Evolutionary conservation across 2,797 vertebrate species (phyloP).

Genomic region (Hybognathus amarus): DNA sequence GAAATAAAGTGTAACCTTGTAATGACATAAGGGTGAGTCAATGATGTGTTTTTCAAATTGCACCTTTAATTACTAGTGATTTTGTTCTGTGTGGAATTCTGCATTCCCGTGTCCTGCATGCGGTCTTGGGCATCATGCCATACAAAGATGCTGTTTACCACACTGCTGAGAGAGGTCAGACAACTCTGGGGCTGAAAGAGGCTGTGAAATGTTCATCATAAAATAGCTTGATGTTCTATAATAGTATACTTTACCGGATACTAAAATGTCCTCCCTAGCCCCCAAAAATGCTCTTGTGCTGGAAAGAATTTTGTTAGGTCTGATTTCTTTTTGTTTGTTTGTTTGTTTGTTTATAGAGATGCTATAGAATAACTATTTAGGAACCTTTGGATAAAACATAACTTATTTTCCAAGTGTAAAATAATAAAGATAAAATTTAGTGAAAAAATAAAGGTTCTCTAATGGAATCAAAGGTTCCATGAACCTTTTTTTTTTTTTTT

Average conservation of each 20-base stretch:
- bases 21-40: neutral
- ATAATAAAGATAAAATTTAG: too few species aligned
- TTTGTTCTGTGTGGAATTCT: neutral
- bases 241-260: neutral
- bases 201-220: constrained; percentile 68
- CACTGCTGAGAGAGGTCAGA: constrained; percentile 65
- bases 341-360: neutral
- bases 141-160: constrained; percentile 55
- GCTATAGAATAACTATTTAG: too few species aligned
- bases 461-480: neutral
- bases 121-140: constrained; percentile 59
- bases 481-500: too few species aligned
- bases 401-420: too few species aligned
- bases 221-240: constrained; percentile 1
- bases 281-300: too few species aligned
- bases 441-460: neutral
- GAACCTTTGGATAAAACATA: neutral
- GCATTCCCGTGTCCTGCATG: constrained; percentile 21
- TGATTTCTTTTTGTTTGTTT: neutral
- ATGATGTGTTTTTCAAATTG: too few species aligned
- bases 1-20: neutral
- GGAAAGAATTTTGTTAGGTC: neutral
- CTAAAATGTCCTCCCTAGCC: neutral
- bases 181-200: constrained; percentile 61
- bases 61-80: neutral